Conservation (phyloP, 2,888 invertebrate genomes). For the Acleris holmiana region DNA sequence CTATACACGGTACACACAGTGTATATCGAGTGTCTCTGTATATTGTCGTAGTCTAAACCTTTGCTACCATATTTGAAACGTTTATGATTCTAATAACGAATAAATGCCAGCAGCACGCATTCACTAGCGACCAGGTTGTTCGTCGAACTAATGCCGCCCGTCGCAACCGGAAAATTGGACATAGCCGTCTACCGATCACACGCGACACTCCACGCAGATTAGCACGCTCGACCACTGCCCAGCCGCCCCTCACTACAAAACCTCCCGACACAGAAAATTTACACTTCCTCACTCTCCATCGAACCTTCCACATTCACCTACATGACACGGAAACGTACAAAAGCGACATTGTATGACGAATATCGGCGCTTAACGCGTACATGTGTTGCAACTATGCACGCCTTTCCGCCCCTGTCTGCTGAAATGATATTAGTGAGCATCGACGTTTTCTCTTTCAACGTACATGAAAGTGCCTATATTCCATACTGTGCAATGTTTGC, state of each 20-base stretch:
- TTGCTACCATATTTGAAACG: neutral
- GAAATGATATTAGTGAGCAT: constrained; percentile 66
- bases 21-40: too few relatives aligned
- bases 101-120: constrained; percentile 54
- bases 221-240: constrained; percentile 74
- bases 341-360: constrained; percentile 64
- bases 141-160: constrained; percentile 70
- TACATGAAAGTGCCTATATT: constrained; percentile 17
- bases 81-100: constrained; percentile 25
- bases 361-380: constrained; percentile 52
- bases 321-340: constrained; percentile 50
- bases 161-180: constrained; percentile 82
- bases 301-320: constrained; percentile 57
- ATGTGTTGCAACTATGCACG: constrained; percentile 65
- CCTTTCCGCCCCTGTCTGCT: constrained; percentile 68
- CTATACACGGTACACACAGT: too few relatives aligned
- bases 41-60: too few relatives aligned
- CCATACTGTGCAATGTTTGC: constrained; percentile 4
- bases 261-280: constrained; percentile 61
- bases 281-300: constrained; percentile 67
- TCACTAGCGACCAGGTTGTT: constrained; percentile 69
- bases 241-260: constrained; percentile 56
- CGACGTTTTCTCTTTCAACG: constrained; percentile 54
- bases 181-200: constrained; percentile 79
- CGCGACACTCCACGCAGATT: constrained; percentile 82